A percentile compares a stretch with the other conserved stretches of the same genome.
phyloP scores from a whole-genome alignment of 2,797 vertebrate genomes.

The Spheniscus humboldti region DNA sequence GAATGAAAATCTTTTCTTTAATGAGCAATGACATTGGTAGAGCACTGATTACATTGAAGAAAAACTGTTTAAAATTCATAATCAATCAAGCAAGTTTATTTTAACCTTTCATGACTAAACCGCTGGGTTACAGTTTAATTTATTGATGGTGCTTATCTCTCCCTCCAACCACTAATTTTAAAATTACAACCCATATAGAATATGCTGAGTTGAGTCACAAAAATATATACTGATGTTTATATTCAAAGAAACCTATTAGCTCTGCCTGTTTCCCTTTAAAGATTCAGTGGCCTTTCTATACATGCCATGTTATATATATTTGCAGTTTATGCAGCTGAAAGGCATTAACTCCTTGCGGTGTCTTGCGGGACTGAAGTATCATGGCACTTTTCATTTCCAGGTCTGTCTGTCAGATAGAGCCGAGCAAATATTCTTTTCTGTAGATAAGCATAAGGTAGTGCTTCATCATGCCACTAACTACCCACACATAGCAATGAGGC shows the following conservation, averaged over 20 bases:
- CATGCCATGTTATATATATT: conserved; percentile 23
- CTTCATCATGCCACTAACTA: neutral
- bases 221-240: conserved; percentile 73
- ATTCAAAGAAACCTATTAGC: conserved; percentile 63
- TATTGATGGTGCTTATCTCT: conserved; percentile 72
- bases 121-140: conserved; percentile 70
- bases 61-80: conserved; percentile 82
- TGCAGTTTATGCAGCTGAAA: conserved; percentile 42
- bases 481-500: neutral
- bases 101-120: conserved; percentile 81
- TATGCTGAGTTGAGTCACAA: conserved; percentile 67
- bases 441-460: neutral
- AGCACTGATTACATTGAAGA: conserved; percentile 81
- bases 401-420: neutral
- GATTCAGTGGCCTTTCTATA: conserved; percentile 50
- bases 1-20: conserved; percentile 82
- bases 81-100: conserved; percentile 83
- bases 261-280: conserved; percentile 60
- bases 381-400: neutral
- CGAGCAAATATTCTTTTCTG: neutral
- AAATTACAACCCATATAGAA: conserved; percentile 70
- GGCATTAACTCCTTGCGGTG: conserved; percentile 40
- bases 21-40: conserved; percentile 79
- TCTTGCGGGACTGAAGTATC: neutral
- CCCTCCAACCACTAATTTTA: conserved; percentile 71